These are phyloP conservation scores for Pseudolycoriella hygida DNA, from an alignment of 2,888 invertebrate genomes.

Conservation along the genomic window DNA sequence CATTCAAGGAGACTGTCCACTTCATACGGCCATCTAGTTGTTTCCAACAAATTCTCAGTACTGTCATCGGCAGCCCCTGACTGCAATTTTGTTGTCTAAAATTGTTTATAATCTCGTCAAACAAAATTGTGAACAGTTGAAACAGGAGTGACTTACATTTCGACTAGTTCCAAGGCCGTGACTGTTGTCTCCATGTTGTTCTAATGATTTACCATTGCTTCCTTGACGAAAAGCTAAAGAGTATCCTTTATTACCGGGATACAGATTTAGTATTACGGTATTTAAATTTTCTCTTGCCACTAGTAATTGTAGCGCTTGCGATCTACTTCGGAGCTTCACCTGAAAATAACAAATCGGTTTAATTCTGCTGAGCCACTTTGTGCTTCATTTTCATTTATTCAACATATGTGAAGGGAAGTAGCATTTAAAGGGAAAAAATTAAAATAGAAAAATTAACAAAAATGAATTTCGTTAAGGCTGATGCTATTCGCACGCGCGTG, in stretches of 20 bases:
- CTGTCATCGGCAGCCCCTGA: slow-evolving; percentile 10
- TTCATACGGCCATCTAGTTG: slow-evolving; percentile 72
- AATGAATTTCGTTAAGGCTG: too few species aligned
- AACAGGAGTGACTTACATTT: too few species aligned
- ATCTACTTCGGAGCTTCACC: slow-evolving; percentile 31
- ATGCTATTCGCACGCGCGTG: too few species aligned
- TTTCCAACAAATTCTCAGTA: slow-evolving; percentile 55
- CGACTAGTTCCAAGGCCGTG: not conserved
- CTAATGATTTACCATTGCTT: slow-evolving; percentile 25
- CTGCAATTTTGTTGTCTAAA: slow-evolving; percentile 23
- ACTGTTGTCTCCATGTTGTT: not conserved
- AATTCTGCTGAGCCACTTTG: slow-evolving; percentile 1
- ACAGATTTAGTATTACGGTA: slow-evolving; percentile 77
- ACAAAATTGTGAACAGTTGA: too few species aligned
- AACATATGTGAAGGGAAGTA: too few species aligned
- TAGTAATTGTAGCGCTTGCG: slow-evolving; percentile 66
- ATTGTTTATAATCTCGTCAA: not conserved
- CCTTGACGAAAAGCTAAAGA: slow-evolving; percentile 32
- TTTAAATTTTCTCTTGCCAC: slow-evolving; percentile 72
- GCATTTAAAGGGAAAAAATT: too few species aligned
- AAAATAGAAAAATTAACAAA: too few species aligned
- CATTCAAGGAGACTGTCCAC: slow-evolving; percentile 74
- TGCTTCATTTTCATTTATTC: slow-evolving; percentile 1
- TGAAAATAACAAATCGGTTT: slow-evolving; percentile 14
- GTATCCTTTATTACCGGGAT: slow-evolving; percentile 85